These are phyloP conservation scores for Mya arenaria DNA, from an alignment of 1,140 invertebrate genomes.

Conservation along the genomic window DNA sequence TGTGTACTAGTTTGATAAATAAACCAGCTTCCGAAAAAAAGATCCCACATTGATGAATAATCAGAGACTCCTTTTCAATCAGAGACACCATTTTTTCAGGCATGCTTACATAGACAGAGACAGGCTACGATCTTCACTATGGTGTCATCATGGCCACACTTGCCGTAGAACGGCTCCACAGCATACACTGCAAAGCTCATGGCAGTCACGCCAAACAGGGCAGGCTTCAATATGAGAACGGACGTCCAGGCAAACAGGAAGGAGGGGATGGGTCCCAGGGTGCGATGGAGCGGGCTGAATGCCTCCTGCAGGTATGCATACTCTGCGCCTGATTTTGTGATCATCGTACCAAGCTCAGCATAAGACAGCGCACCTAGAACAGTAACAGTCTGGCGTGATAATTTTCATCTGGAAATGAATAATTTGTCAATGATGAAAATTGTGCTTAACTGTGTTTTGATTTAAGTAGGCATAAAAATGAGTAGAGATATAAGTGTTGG, in stretches of 20 bases:
- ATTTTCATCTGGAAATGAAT: too few relatives aligned
- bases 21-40: too few relatives aligned
- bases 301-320: constrained; percentile 76
- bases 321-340: constrained; percentile 81
- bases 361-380: constrained; percentile 91
- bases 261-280: constrained; percentile 70
- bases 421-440: too few relatives aligned
- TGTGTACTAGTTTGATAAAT: too few relatives aligned
- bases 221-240: constrained; percentile 75
- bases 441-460: too few relatives aligned
- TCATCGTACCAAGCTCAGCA: constrained; percentile 88
- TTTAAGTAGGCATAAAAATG: too few relatives aligned
- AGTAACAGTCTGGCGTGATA: too few relatives aligned
- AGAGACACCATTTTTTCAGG: too few relatives aligned
- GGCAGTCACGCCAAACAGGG: constrained; percentile 72
- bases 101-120: constrained; percentile 71
- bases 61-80: too few relatives aligned
- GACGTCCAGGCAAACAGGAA: constrained; percentile 76
- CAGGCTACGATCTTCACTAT: constrained; percentile 70
- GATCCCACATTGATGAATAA: too few relatives aligned
- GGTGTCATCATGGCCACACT: constrained; percentile 66
- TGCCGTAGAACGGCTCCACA: constrained; percentile 70
- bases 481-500: too few relatives aligned
- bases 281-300: constrained; percentile 65
- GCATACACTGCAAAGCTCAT: constrained; percentile 76